Conservation (phyloP, 2,797 vertebrate species). For the Coilia nasus region DNA sequence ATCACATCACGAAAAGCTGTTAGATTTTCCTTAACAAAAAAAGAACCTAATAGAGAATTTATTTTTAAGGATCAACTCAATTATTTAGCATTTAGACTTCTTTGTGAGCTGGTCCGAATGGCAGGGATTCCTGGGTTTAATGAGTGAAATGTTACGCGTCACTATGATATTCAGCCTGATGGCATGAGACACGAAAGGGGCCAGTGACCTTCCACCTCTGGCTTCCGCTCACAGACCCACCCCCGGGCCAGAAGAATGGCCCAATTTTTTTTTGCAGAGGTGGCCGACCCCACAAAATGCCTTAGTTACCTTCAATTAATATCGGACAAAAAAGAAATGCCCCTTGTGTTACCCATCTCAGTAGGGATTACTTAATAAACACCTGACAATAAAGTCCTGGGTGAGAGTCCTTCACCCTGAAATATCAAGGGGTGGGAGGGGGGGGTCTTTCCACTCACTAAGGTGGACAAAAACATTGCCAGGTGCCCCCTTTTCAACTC, state of each 20-base stretch:
- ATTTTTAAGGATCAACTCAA: background rate
- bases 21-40: too few relatives aligned
- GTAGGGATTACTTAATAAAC: background rate
- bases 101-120: background rate
- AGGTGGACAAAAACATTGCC: background rate
- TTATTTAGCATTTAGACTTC: background rate
- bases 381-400: constrained; percentile 8
- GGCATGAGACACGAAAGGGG: constrained; percentile 24
- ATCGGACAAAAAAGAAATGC: constrained; percentile 15
- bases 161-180: constrained; percentile 34
- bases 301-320: constrained; percentile 27
- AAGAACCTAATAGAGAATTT: too few relatives aligned
- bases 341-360: background rate
- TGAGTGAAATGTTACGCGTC: constrained; percentile 30
- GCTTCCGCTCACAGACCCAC: background rate
- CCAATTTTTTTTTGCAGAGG: background rate
- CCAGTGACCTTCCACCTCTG: constrained; percentile 32
- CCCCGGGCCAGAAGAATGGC: constrained; percentile 17
- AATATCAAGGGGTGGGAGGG: background rate
- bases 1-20: too few relatives aligned
- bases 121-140: constrained; percentile 29
- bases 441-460: background rate
- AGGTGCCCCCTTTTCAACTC: background rate
- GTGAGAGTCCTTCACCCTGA: background rate
- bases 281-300: constrained; percentile 6